Evolutionary conservation across 2,113 vertebrate genomes (phyloP), one percentile per base, ranked within the genome.

Genomic region (Mesoclemmys tuberculata): DNA sequence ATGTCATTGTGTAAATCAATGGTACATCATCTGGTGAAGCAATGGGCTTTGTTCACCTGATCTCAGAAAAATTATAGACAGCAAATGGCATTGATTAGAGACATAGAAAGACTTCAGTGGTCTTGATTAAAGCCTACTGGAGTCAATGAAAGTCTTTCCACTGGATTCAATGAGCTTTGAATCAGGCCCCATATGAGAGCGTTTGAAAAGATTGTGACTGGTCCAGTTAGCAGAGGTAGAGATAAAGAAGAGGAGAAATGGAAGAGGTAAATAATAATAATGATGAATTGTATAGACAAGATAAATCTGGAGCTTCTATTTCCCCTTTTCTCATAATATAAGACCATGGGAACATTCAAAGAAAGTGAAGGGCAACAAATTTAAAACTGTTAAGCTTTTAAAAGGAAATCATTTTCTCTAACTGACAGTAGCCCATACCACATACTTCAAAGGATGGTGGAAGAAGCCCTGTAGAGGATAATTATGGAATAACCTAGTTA

Each of bases 371-470:
- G 13, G 51, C 13, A 52, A 52, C 51, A 52, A 19, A 52, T 52
- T 52, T 52, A 52, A 52, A 52, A 52, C 51, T 52, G 13, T 52
- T 52, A 52, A 52, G 51, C 51, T 52, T 52, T 52, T 52, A 52
- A 52, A 52, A 52, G 51, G 51, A 52, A 52, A 52, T 52, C 64
- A 75, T 92, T 93, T 95, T 82, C 77, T 92, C n/a, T 38, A 48
- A 74, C 79, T 90, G 46, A 9, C 90, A 89, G 26, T 24, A 89
- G 26, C 51, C 82, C 77, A 27, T 61, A 7, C 16, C 22, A 1
- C 24, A 61, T 52, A 97, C 82, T 96, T 97, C 44, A 27, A 90
- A 51, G 90, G 93, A 94, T 96, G 90, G 94, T 95, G 93, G 88
- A 84, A 96, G 93, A 96, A 96, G 95, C 89, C 93, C 86, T 92